These are phyloP conservation scores for Drosophila eohydei DNA, from an alignment of 2,888 invertebrate species.

Conservation along the genomic window DNA sequence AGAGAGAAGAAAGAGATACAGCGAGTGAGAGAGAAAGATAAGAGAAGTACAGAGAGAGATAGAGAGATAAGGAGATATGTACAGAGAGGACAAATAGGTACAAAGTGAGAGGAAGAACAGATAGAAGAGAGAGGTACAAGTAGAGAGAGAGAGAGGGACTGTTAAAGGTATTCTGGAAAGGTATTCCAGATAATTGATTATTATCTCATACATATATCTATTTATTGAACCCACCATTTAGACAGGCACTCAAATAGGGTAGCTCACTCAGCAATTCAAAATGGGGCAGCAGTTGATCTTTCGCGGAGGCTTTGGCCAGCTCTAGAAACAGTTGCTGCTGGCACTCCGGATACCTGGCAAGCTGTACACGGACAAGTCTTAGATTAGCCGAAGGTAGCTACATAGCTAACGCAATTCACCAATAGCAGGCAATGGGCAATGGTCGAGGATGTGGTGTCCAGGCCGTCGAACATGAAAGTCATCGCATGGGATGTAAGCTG, in stretches of 20 bases:
- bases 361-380: slow-evolving; percentile 43
- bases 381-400: neutral
- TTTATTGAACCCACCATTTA: slow-evolving; percentile 72
- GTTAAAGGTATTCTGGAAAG: neutral
- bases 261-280: slow-evolving; percentile 80
- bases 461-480: slow-evolving; percentile 84
- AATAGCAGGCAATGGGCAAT: slow-evolving; percentile 81
- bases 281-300: slow-evolving; percentile 61
- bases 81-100: too few relatives aligned
- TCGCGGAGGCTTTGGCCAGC: slow-evolving; percentile 35
- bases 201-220: neutral
- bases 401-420: slow-evolving; percentile 49
- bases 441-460: slow-evolving; percentile 82
- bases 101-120: neutral
- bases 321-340: slow-evolving; percentile 80
- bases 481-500: slow-evolving; percentile 82
- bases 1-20: too few relatives aligned
- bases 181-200: neutral
- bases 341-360: slow-evolving; percentile 72
- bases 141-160: neutral
- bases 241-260: slow-evolving; percentile 82
- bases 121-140: neutral
- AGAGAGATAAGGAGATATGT: too few relatives aligned
- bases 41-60: too few relatives aligned
- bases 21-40: too few relatives aligned